These are phyloP conservation scores for Chamaetylas fuelleborni DNA, from an alignment of 2,113 vertebrate species.

Conservation along the genomic window DNA sequence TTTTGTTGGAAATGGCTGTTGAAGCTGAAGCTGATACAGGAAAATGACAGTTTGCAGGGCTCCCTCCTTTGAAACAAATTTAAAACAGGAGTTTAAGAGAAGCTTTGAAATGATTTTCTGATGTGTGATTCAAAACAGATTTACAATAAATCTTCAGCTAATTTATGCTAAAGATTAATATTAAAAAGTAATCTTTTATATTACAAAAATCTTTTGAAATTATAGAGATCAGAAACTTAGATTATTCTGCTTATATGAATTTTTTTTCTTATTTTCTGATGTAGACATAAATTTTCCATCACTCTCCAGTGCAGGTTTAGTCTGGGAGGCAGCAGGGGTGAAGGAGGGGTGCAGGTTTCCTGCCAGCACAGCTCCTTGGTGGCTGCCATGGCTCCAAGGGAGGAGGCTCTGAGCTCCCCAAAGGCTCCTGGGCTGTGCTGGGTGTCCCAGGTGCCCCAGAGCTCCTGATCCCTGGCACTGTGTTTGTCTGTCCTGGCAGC, in stretches of 20 bases:
- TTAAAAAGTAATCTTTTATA: neutral
- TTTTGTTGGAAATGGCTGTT: neutral
- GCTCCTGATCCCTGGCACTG: neutral
- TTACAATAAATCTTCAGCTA: neutral
- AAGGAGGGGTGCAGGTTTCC: fast-evolving
- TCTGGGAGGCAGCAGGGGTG: neutral
- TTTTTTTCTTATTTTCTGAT: neutral
- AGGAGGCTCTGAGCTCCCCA: neutral
- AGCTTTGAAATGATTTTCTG: neutral
- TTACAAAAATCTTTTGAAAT: neutral
- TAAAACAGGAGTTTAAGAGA: neutral
- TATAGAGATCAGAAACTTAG: neutral
- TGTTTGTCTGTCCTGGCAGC: neutral
- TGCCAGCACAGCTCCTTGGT: neutral
- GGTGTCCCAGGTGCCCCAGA: neutral
- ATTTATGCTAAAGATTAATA: neutral
- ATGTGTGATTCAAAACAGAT: neutral
- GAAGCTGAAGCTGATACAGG: neutral
- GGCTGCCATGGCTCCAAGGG: neutral
- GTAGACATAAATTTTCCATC: neutral
- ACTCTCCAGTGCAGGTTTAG: neutral
- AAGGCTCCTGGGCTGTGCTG: neutral
- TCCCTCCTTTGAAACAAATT: neutral
- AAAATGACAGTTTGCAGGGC: neutral
- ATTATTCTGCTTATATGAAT: neutral